Base-by-base conservation (phyloP, 2,113 vertebrate species). In the Chascanopsetta lugubris region DNA sequence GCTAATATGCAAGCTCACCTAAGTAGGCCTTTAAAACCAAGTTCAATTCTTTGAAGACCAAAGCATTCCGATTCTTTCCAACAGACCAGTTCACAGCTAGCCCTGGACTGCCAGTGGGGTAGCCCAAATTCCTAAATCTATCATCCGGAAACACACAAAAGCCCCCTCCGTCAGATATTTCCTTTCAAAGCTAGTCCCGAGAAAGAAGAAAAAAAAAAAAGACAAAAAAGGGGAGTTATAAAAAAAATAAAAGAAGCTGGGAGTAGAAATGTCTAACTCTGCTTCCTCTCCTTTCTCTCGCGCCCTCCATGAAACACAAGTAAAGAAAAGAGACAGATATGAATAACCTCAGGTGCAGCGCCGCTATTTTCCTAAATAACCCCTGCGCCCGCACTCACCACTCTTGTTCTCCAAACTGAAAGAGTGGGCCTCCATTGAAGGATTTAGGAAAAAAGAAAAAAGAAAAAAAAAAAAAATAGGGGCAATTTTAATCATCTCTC, bases 121-220 rank as follows among this genome's bases (percentile, higher is more conserved):
- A 93, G 94, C 95, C 94, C 94, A 94, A 95, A 97, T 96, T 97
- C 95, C 94, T 95, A 98, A 98, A 98, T 97, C 95, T 96, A 97
- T 98, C 96, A 98, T 98, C 96, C 97, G 96, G 96, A 96, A 98
- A 98, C 94, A 97, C 94, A 97, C 96, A 98, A 98, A 96, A 97
- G 95, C 94, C 91, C 94, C 92, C 87, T 91, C 93, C 72, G 83
- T 93, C 90, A 93, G 93, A 96, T 94, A 94, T 93, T 93, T 93
- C 83, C 91, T 90, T 94, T 92, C 88, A 94, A 93, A 92, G 89
- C 86, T 69, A 69, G 86, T 91, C 88, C 66, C 88, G 50, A 7
- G 21, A 55, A 76, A 91, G 90, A 92, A 86, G 60, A 75, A 68
- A 61, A 88, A 74, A 85, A n/a, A n/a, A n/a, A n/a, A n/a, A n/a